phyloP scores from a whole-genome alignment of 2,113 vertebrate species.

The Leptobrachium ailaonicum region DNA sequence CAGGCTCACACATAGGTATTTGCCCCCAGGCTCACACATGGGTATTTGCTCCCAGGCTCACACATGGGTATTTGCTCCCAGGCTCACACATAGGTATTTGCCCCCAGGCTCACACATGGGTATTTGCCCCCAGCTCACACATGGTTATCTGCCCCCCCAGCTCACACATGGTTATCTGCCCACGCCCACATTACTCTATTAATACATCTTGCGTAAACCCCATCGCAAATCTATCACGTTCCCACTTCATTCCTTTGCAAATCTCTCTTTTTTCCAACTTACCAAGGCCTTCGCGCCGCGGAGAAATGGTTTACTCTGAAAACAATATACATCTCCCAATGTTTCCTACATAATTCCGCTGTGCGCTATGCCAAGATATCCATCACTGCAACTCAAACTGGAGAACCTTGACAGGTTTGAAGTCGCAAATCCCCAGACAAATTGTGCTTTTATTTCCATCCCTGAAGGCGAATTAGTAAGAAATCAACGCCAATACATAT shows the following conservation, averaged over 20 bases:
- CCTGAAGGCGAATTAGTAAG: constrained; percentile 26
- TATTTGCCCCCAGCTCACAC: too few species aligned
- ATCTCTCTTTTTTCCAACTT: not conserved
- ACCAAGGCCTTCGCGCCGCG: not conserved
- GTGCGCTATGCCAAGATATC: constrained; percentile 3
- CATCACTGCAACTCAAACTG: constrained; percentile 4
- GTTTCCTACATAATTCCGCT: constrained; percentile 15
- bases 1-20: too few species aligned
- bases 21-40: too few species aligned
- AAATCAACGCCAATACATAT: constrained; percentile 28
- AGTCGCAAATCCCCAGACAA: constrained; percentile 31
- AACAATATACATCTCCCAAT: constrained; percentile 15
- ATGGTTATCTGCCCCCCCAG: too few species aligned
- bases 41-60: too few species aligned
- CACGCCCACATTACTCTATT: too few species aligned
- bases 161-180: too few species aligned
- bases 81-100: too few species aligned
- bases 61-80: too few species aligned
- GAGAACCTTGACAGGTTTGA: constrained; percentile 31
- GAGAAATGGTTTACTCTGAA: not conserved
- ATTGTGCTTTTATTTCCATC: constrained; percentile 36
- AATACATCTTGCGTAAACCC: too few species aligned
- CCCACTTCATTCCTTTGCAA: not conserved
- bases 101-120: too few species aligned
- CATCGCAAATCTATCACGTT: too few species aligned